phyloP scores from a whole-genome alignment of 2,113 vertebrate genomes.

The Sinocyclocheilus rhinocerous region DNA sequence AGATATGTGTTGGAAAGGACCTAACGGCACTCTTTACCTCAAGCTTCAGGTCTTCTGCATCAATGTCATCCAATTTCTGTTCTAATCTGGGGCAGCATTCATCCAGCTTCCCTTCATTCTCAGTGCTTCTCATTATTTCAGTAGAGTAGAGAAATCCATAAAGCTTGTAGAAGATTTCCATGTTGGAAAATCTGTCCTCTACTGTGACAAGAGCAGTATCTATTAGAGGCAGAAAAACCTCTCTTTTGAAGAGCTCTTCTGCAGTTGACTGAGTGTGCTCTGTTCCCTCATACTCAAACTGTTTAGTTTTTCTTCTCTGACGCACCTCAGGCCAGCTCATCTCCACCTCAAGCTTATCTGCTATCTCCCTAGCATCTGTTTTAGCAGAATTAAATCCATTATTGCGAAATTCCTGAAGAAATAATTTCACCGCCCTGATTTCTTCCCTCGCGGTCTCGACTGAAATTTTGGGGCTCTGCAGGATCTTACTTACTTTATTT shows the following conservation, averaged over 20 bases:
- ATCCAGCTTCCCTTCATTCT: slow-evolving; percentile 29
- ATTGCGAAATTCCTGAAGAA: too few species aligned
- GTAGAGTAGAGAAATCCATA: too few species aligned
- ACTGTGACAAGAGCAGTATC: slow-evolving; percentile 25
- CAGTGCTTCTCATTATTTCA: slow-evolving; percentile 31
- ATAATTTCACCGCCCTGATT: too few species aligned
- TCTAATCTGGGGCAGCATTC: slow-evolving; percentile 37
- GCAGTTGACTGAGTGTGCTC: neutral
- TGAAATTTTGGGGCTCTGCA: too few species aligned
- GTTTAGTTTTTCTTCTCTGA: slow-evolving; percentile 19
- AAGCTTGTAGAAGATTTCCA: too few species aligned
- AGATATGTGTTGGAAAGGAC: slow-evolving; percentile 21
- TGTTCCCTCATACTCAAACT: slow-evolving; percentile 36
- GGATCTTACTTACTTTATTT: too few species aligned
- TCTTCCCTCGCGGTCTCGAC: too few species aligned
- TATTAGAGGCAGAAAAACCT: slow-evolving; percentile 18
- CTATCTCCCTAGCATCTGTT: too few species aligned
- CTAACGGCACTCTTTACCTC: slow-evolving; percentile 40
- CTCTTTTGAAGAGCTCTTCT: slow-evolving; percentile 18
- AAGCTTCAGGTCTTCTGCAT: slow-evolving; percentile 30
- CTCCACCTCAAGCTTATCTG: slow-evolving; percentile 25
- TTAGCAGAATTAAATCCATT: too few species aligned
- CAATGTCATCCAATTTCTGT: slow-evolving; percentile 41
- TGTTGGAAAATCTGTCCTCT: slow-evolving; percentile 29
- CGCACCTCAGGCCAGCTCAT: slow-evolving; percentile 17